Percentiles rank a stretch among this genome's conserved stretches.
phyloP scores from a whole-genome alignment of 1,140 invertebrate genomes.

The Anadara kagoshimensis region DNA sequence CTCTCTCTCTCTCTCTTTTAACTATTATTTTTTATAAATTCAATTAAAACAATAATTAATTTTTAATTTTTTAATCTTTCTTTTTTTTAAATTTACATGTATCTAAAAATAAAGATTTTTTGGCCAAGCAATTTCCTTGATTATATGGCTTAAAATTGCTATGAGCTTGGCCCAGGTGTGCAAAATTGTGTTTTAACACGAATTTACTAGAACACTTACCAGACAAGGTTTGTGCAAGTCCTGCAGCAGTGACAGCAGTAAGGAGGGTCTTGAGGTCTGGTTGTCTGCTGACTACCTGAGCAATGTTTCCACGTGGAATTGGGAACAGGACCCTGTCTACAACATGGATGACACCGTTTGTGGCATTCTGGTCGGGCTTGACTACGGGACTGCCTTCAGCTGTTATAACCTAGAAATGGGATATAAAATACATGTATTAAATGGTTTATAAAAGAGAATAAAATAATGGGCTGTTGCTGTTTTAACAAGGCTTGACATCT shows the following conservation, averaged over 20 bases:
- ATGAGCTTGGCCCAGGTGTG: no score
- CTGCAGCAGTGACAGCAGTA: constrained; percentile 33
- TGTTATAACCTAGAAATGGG: constrained; percentile 11
- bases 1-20: no score
- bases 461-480: neutral
- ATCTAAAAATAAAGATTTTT: no score
- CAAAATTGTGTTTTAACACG: neutral
- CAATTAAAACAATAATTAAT: no score
- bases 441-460: no score
- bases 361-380: constrained; percentile 25
- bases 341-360: constrained; percentile 35
- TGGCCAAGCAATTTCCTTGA: no score
- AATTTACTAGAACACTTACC: constrained; percentile 18
- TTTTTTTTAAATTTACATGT: no score
- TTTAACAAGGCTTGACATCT: neutral
- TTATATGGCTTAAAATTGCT: no score
- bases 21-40: no score
- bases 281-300: constrained; percentile 15
- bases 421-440: no score
- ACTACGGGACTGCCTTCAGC: constrained; percentile 24
- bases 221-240: constrained; percentile 27
- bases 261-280: constrained; percentile 32
- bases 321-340: constrained; percentile 40
- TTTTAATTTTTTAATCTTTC: no score
- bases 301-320: constrained; percentile 36